Base-by-base conservation (phyloP, 2,888 invertebrate species). In the Troides oblongomaculatus region DNA sequence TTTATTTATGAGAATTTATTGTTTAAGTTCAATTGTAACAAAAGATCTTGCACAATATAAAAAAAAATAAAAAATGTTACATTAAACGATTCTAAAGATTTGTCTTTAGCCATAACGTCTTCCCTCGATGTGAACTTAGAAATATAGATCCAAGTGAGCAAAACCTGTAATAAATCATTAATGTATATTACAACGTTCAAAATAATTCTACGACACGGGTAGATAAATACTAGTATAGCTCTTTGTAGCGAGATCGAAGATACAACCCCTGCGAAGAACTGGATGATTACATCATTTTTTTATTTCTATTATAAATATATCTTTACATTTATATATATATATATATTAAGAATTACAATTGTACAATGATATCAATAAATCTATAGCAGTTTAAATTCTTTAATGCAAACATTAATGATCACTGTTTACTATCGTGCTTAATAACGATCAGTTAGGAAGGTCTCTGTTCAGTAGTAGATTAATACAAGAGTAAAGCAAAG, bases 101-200 rank as follows among this genome's bases (percentile, higher is more conserved):
- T 81, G 79, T 86, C 89, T 92, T 89, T 86, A 88, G 86, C 89
- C 87, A 91, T 91, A 90, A 90, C 88, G 88, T 91, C 89, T 88
- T 89, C 85, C 86, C 88, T 88, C 87, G 86, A 90, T 87, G 88
- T 85, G 89, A 89, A 89, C 87, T 87, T 88, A 91, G 90, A 91
- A 90, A 90, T 91, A 91, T 92, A 90, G 88, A 89, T 88, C 84
- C 84, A 84, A 79, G 85, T 84, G 84, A 88, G 88, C 87, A 87
- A 92, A 91, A 89, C 90, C 89, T 88, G 87, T 88, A 90, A 85
- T 89, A 91, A 91, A 90, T 91, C 90, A 90, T 88, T 88, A 89
- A 86, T 86, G 85, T 87, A 83, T 83, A 86, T 87, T 90, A 90
- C 89, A 88, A 87, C 85, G 76, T 77, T 74, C 74, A 76, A 74